Percentiles rank a stretch among this genome's conserved stretches.
phyloP scores from a whole-genome alignment of 1,140 invertebrate species.

The Euwallacea similis region DNA sequence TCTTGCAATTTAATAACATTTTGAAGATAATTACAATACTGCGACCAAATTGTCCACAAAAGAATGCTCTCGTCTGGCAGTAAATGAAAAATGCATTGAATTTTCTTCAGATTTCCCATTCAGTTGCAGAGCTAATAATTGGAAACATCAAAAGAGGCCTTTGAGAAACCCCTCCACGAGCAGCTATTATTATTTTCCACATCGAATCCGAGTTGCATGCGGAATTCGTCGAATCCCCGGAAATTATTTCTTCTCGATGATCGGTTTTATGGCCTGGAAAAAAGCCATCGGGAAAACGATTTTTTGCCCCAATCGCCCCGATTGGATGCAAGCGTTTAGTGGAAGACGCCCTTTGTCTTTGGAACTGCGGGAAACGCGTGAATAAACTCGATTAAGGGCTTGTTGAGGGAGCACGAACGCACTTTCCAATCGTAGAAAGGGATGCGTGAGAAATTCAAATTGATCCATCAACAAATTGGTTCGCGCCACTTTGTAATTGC shows the following conservation, averaged over 20 bases:
- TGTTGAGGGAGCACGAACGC: not conserved
- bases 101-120: not conserved
- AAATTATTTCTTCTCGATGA: conserved; percentile 31
- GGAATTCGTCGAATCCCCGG: conserved; percentile 16
- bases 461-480: conserved; percentile 5
- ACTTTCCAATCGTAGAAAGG: too few species aligned
- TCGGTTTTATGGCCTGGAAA: conserved; percentile 30
- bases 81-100: too few species aligned
- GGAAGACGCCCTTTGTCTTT: conserved; percentile 14
- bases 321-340: conserved; percentile 21
- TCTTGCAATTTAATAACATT: too few species aligned
- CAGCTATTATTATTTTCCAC: conserved; percentile 16
- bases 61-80: too few species aligned
- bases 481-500: conserved; percentile 7
- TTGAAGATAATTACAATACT: too few species aligned
- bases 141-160: conserved; percentile 4
- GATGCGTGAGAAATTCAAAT: not conserved
- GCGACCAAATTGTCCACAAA: too few species aligned
- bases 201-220: conserved; percentile 17
- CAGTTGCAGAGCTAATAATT: conserved; percentile 2
- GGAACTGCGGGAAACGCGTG: conserved; percentile 8
- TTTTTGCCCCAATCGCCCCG: conserved; percentile 18
- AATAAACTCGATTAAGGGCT: conserved; percentile 17
- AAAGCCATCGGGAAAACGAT: conserved; percentile 15
- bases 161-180: not conserved